Evolutionary conservation across 1,140 invertebrate species (phyloP).

Genomic region (Eriosoma lanigerum): DNA sequence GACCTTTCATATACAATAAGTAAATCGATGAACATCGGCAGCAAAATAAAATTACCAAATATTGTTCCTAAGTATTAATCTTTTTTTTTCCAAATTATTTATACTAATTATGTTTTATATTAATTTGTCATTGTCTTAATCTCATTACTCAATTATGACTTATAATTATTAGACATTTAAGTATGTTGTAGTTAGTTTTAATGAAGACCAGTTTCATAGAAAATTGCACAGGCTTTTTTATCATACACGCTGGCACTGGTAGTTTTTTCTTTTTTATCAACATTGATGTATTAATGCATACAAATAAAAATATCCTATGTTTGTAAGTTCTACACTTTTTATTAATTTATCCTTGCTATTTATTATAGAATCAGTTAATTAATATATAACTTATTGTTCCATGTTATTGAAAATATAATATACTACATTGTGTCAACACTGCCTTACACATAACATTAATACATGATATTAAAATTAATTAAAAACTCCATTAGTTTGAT

Average conservation of each 20-base stretch:
- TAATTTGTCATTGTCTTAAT: not conserved
- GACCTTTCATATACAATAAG: not conserved
- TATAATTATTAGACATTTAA: not conserved
- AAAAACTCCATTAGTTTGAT: no score
- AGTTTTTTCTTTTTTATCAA: not conserved
- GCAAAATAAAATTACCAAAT: not conserved
- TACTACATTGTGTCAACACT: no score
- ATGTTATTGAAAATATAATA: no score
- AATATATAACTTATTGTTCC: no score
- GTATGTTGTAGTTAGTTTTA: not conserved
- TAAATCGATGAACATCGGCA: not conserved
- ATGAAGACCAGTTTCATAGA: not conserved
- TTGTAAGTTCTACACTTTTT: not conserved
- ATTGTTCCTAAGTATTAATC: constrained; percentile 37
- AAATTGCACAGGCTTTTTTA: not conserved
- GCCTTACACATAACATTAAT: no score
- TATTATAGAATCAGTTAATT: no score
- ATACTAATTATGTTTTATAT: not conserved
- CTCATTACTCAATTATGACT: not conserved
- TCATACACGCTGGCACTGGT: not conserved
- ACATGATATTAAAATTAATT: no score
- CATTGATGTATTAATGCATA: not conserved
- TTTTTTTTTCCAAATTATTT: constrained; percentile 8
- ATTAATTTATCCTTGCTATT: not conserved
- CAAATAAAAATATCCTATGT: not conserved